phyloP scores from a whole-genome alignment of 2,888 invertebrate species.

The Coelinius sp. region DNA sequence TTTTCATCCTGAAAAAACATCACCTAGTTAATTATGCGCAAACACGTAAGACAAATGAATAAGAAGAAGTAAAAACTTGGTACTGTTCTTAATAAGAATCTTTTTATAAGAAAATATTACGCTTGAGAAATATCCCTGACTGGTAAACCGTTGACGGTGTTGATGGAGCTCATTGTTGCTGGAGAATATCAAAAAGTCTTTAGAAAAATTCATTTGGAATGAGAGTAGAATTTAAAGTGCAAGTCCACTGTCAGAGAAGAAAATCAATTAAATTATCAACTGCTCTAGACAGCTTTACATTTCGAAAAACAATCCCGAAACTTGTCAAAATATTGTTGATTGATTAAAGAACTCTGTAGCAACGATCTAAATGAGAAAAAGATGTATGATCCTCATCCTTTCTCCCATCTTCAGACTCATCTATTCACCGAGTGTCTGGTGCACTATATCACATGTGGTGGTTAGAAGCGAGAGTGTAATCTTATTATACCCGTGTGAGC shows the following conservation, averaged over 20 bases:
- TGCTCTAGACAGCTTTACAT: neutral
- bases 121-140: neutral
- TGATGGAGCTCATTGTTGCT: neutral
- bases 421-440: neutral
- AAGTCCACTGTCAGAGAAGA: neutral
- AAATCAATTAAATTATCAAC: neutral
- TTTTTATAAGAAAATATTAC: neutral
- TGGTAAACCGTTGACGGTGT: neutral
- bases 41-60: slow-evolving; percentile 5
- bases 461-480: neutral
- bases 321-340: neutral
- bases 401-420: neutral
- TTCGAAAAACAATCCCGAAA: neutral
- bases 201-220: no score
- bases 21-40: slow-evolving; percentile 8
- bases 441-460: neutral
- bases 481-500: neutral
- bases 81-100: neutral
- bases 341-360: neutral
- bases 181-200: neutral
- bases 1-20: neutral
- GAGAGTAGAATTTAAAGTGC: neutral
- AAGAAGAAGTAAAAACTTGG: neutral
- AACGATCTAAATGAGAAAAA: neutral
- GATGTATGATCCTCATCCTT: neutral